Evolutionary conservation across 2,113 vertebrate genomes (phyloP).

Genomic region (Odontesthes bonariensis): DNA sequence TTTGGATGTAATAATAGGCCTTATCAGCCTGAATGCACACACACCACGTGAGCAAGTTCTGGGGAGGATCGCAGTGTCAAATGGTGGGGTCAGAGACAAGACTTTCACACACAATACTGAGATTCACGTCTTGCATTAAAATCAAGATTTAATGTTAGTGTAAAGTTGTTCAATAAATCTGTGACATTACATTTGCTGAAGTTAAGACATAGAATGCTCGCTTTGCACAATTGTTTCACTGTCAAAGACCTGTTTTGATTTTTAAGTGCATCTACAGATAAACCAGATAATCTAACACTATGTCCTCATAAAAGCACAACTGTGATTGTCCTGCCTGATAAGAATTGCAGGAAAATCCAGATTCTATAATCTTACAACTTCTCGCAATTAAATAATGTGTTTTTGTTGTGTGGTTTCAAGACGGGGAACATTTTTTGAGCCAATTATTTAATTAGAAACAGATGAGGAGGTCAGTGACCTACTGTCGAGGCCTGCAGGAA

Average conservation of each 20-base stretch:
- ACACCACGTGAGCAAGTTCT: too few species aligned
- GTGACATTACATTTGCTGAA: not conserved
- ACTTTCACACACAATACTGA: not conserved
- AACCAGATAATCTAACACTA: too few species aligned
- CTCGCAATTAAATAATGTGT: not conserved
- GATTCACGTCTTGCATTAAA: not conserved
- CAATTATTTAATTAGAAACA: conserved; percentile 5
- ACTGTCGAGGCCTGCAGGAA: not conserved
- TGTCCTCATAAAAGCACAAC: not conserved
- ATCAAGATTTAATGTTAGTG: not conserved
- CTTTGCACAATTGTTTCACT: not conserved
- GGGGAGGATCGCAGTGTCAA: too few species aligned
- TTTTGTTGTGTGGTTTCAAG: conserved; percentile 9
- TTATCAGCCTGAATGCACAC: too few species aligned
- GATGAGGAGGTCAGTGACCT: not conserved
- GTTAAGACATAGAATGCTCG: not conserved
- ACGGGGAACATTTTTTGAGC: not conserved
- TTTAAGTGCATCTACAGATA: too few species aligned
- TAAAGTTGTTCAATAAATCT: not conserved
- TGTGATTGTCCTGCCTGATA: too few species aligned
- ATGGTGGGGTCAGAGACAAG: not conserved
- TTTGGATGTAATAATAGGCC: too few species aligned
- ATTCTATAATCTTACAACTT: not conserved
- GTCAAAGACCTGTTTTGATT: too few species aligned
- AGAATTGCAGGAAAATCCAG: too few species aligned